Percentiles rank a stretch among this genome's conserved stretches.
phyloP scores from a whole-genome alignment of 2,888 invertebrate genomes.

The Cephonodes hylas region DNA sequence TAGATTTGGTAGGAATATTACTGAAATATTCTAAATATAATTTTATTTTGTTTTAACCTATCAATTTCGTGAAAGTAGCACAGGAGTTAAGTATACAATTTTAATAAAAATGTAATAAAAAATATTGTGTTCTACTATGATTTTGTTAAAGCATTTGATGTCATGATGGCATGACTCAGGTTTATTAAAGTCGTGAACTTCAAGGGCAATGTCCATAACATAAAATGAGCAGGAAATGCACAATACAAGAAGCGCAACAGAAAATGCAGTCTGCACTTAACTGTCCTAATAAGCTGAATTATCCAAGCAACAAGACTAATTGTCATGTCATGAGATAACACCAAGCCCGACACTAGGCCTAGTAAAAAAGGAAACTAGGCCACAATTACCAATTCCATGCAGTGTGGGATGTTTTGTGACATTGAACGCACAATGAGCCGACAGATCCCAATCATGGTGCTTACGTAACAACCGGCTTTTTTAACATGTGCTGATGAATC shows the following conservation, averaged over 20 bases:
- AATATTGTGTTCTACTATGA: no score
- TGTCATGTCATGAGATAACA: background rate
- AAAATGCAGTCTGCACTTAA: background rate
- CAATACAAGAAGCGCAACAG: background rate
- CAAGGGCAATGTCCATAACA: no score
- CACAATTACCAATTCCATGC: constrained; percentile 4
- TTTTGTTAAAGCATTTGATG: no score
- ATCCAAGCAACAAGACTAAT: background rate
- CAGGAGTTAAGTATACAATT: no score
- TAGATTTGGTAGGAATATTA: no score
- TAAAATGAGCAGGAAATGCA: background rate
- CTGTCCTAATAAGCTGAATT: background rate
- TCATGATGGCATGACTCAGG: no score
- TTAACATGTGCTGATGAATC: constrained; percentile 28
- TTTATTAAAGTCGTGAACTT: no score
- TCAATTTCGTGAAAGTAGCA: no score
- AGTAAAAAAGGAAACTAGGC: constrained; percentile 6
- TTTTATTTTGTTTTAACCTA: no score
- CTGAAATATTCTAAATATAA: no score
- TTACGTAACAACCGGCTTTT: constrained; percentile 28
- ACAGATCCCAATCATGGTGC: constrained; percentile 25
- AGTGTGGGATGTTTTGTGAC: constrained; percentile 18
- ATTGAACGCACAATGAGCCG: constrained; percentile 33
- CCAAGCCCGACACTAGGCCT: background rate
- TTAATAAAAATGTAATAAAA: no score